Evolutionary conservation across 2,888 invertebrate species (phyloP).

Genomic region (Lepeophtheirus nordmannii): DNA sequence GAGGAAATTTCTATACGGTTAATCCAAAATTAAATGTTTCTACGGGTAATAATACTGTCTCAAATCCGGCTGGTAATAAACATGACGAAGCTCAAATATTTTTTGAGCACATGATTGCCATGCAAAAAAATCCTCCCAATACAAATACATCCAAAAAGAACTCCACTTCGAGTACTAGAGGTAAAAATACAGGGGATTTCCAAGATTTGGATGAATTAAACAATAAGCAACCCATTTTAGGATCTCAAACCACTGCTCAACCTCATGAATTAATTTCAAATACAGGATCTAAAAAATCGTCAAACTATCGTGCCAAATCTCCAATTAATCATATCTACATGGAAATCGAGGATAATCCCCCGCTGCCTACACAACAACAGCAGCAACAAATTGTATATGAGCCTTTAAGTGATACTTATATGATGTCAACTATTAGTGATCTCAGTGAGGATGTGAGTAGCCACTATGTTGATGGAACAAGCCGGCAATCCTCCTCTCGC

Average conservation of each 20-base stretch:
- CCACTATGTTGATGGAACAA: conserved; percentile 63
- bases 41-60: background rate
- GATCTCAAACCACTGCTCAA: too few relatives aligned
- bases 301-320: conserved; percentile 35
- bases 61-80: background rate
- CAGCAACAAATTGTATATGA: conserved; percentile 50
- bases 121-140: conserved; percentile 19
- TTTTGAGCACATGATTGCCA: conserved; percentile 24
- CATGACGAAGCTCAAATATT: conserved; percentile 14
- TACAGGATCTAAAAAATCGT: background rate
- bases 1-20: conserved; percentile 24
- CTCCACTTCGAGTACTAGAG: background rate
- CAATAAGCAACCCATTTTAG: background rate
- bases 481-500: conserved; percentile 52
- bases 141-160: background rate
- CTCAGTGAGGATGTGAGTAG: conserved; percentile 44
- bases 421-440: conserved; percentile 34
- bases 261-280: background rate
- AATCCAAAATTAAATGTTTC: conserved; percentile 22
- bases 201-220: background rate
- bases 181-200: background rate
- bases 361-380: background rate
- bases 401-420: conserved; percentile 27
- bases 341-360: conserved; percentile 54
- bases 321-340: conserved; percentile 60